Evolutionary conservation across 1,140 invertebrate species (phyloP), one percentile per base, ranked within the genome.

Genomic region (Hyphantria cunea): DNA sequence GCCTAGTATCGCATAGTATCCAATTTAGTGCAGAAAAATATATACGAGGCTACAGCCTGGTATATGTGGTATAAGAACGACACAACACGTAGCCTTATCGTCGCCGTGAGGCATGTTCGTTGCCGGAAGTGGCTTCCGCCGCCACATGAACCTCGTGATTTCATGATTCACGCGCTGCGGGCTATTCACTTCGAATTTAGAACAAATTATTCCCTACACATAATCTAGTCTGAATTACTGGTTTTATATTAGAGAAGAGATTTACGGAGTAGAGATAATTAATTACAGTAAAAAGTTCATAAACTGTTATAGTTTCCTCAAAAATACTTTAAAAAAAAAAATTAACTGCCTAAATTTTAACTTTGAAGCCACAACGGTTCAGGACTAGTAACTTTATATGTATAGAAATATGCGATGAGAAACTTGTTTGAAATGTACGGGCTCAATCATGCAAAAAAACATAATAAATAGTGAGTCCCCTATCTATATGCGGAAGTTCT

Each of bases 91-190:
- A 45, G 17, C 49, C 11, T 56, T 64, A 56, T 64, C 62, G 62
- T 50, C 45, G 47, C 25, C 47, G 44, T 56, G 47, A 44, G 12
- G 14, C 51, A 45, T 48, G 52, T 44, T 51, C 53, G 54, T 14
- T 53, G 31, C 64, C 64, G 68, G 68, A 70, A 70, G 68, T 52
- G 34, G 31, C 68, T 70, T 70, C 68, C 68, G 52, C 42, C 48
- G 48, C n/a, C n/a, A n/a, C 44, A 42, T 47, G 9, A 45, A 63
- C 63, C 33, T 63, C 50, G 56, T 53, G 51, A 56, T 42, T 14
- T 44, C 37, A 37, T 58, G 55, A 58, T 44, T 58, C 55, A 58
- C 44, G 44, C 32, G 11, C 13, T 33, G 15, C 17, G 12, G 8
- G 4, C 42, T 42, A 13, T 44, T 33, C 31, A n/a, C 31, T 15